Evolutionary conservation across 1,140 invertebrate genomes (phyloP).

Genomic region (Apis dorsata): DNA sequence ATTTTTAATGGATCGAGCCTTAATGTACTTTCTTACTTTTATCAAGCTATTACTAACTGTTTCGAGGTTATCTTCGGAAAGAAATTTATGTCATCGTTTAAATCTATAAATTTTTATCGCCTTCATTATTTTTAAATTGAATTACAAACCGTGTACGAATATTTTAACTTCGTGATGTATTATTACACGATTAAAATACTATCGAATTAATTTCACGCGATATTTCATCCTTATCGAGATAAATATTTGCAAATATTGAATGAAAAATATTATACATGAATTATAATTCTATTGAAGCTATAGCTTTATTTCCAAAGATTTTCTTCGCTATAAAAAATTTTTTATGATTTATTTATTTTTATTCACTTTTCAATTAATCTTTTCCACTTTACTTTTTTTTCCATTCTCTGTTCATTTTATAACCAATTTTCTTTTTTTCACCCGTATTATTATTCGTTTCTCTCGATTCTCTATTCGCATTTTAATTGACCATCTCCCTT

Average conservation of each 20-base stretch:
- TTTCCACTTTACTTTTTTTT: not conserved
- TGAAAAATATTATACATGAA: no score
- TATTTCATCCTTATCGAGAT: not conserved
- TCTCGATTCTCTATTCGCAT: no score
- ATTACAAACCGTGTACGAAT: not conserved
- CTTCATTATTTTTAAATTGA: not conserved
- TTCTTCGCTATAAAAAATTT: no score
- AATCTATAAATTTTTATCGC: not conserved
- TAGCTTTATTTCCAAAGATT: no score
- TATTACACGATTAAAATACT: not conserved
- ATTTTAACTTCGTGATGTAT: not conserved
- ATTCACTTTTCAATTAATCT: not conserved
- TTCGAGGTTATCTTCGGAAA: not conserved
- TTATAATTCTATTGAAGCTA: no score
- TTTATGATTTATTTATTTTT: not conserved
- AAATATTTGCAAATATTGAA: not conserved
- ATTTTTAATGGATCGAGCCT: slow-evolving; percentile 24
- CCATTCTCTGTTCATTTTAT: not conserved
- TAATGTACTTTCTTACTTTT: slow-evolving; percentile 13
- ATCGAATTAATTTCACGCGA: not conserved
- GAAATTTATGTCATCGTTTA: slow-evolving; percentile 5
- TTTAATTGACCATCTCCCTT: no score
- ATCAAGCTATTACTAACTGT: slow-evolving; percentile 1
- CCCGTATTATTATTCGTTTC: no score
- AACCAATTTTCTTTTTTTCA: not conserved